These are phyloP conservation scores for Leptopilina myrica DNA, from an alignment of 2,888 invertebrate species.

Conservation along the genomic window DNA sequence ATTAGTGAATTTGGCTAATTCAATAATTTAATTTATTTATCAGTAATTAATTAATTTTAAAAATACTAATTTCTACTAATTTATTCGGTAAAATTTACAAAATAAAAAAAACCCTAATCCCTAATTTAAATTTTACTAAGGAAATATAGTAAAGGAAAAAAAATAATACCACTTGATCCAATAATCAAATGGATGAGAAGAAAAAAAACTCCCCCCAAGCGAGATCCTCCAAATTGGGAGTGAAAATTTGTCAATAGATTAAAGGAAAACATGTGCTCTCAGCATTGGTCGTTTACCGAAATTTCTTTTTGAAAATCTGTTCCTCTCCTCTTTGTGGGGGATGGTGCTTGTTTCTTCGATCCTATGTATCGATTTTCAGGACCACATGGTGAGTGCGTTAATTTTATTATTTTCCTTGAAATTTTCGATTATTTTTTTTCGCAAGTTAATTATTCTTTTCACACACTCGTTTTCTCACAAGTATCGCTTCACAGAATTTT, in stretches of 20 bases:
- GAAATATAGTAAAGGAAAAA: no score
- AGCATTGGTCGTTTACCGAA: constrained; percentile 35
- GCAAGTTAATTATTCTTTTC: neutral
- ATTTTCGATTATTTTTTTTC: no score
- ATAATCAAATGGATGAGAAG: neutral
- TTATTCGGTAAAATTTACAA: no score
- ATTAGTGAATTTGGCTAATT: no score
- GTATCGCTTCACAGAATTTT: constrained; percentile 25
- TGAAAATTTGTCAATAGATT: neutral
- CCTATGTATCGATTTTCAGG: constrained; percentile 7
- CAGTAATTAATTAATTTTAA: no score
- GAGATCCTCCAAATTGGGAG: neutral
- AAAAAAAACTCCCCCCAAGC: neutral
- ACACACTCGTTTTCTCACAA: constrained; percentile 9
- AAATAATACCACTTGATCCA: no score
- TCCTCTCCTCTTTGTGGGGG: constrained; percentile 9
- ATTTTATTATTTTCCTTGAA: neutral
- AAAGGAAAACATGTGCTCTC: neutral
- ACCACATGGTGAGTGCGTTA: constrained; percentile 6
- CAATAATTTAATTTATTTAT: no score
- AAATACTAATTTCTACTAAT: no score
- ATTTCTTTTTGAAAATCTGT: neutral
- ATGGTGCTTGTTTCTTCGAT: neutral
- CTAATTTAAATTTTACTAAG: no score
- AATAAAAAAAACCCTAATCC: no score